phyloP scores from a whole-genome alignment of 2,888 invertebrate species.

The Cataglyphis livida region DNA sequence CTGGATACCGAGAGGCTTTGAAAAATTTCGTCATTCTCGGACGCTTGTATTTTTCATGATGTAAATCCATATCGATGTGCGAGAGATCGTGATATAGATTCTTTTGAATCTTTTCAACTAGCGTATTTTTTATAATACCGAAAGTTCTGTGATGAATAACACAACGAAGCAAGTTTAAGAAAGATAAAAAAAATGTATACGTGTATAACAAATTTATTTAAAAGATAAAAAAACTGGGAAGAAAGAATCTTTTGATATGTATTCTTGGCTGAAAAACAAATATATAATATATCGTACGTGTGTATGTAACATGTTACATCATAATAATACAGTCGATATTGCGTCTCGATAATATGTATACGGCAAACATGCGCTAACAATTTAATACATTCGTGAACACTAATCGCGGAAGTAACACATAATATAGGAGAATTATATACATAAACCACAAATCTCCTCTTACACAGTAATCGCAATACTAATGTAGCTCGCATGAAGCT shows the following conservation, averaged over 20 bases:
- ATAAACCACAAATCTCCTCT: conserved; percentile 51
- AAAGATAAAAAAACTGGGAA: neutral
- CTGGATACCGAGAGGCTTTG: conserved; percentile 8
- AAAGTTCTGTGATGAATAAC: neutral
- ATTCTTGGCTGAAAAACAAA: neutral
- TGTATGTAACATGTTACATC: neutral
- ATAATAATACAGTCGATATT: neutral
- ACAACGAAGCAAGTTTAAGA: neutral
- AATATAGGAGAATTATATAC: conserved; percentile 43
- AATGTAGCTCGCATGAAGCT: conserved; percentile 43
- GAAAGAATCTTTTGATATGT: neutral
- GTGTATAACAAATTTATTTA: neutral
- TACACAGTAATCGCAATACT: conserved; percentile 42
- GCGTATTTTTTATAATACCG: neutral
- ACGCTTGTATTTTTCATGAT: conserved; percentile 1
- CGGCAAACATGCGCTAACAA: conserved; percentile 30
- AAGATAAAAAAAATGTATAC: neutral
- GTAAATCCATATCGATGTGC: neutral
- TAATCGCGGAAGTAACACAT: conserved; percentile 41
- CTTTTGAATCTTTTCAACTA: neutral
- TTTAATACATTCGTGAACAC: conserved; percentile 49
- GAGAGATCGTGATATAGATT: neutral
- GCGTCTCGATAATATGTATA: conserved; percentile 20
- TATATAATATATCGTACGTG: neutral
- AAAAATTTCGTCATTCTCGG: conserved; percentile 15